A percentile compares a stretch with the other conserved stretches of the same genome.
Conservation (phyloP, 2,888 invertebrate species). For the Agonum fuliginosum region DNA sequence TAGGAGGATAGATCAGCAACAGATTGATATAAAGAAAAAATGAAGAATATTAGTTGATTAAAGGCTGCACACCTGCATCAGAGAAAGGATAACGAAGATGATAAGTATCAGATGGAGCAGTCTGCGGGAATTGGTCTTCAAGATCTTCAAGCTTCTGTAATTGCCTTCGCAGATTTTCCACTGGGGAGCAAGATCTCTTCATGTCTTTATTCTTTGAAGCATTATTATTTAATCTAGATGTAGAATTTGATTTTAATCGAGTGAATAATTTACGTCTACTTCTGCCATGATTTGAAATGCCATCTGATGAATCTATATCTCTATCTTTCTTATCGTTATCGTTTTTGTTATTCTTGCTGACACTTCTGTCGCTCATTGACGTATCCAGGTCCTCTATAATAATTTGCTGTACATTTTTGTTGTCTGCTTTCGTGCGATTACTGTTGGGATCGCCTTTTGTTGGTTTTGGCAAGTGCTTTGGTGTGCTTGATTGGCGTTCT, state of each 20-base stretch:
- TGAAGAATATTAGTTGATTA: slow-evolving; percentile 36
- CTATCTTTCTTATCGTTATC: slow-evolving; percentile 67
- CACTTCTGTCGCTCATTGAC: slow-evolving; percentile 73
- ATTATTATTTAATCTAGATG: slow-evolving; percentile 79
- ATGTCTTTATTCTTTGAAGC: slow-evolving; percentile 71
- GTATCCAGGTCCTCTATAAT: slow-evolving; percentile 71
- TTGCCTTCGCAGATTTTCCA: slow-evolving; percentile 87
- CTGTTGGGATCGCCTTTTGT: slow-evolving; percentile 69
- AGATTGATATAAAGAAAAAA: slow-evolving; percentile 14
- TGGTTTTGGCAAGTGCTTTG: slow-evolving; percentile 72
- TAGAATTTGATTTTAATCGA: slow-evolving; percentile 81
- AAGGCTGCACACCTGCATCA: slow-evolving; percentile 77
- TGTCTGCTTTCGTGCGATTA: slow-evolving; percentile 66
- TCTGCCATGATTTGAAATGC: slow-evolving; percentile 73
- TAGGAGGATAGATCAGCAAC: slow-evolving; percentile 8
- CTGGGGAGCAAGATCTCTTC: slow-evolving; percentile 81
- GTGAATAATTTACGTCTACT: slow-evolving; percentile 82
- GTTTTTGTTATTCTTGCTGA: slow-evolving; percentile 71
- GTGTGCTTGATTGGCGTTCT: slow-evolving; percentile 70
- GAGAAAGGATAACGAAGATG: slow-evolving; percentile 88
- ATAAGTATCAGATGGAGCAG: slow-evolving; percentile 81
- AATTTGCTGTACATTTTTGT: slow-evolving; percentile 68
- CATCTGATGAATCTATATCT: slow-evolving; percentile 75
- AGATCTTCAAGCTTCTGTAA: slow-evolving; percentile 87
- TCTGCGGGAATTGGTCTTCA: slow-evolving; percentile 86